Conservation (phyloP, 2,888 invertebrate genomes). For the Reticulitermes lucifugus region DNA sequence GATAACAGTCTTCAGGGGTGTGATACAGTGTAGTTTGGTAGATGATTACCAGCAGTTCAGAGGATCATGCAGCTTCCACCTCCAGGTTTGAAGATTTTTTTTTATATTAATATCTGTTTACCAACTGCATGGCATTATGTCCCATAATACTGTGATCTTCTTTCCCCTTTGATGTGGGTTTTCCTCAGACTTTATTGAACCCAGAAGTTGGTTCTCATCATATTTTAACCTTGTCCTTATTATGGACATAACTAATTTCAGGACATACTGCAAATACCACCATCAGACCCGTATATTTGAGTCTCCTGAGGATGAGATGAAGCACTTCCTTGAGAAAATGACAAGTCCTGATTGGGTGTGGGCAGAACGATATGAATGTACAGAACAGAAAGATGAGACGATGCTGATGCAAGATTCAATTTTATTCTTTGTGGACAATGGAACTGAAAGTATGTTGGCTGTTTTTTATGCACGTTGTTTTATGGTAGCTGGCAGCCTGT, state of each 20-base stretch:
- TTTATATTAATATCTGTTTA: no score
- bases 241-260: slow-evolving; percentile 58
- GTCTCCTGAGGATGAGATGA: slow-evolving; percentile 79
- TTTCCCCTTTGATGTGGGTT: no score
- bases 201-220: no score
- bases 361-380: slow-evolving; percentile 71
- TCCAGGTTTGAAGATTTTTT: no score
- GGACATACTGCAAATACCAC: slow-evolving; percentile 90
- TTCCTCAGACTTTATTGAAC: no score
- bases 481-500: background rate
- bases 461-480: background rate
- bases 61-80: no score
- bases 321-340: slow-evolving; percentile 80
- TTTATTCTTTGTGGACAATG: slow-evolving; percentile 29
- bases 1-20: no score
- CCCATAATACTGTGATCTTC: no score
- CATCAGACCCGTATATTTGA: slow-evolving; percentile 82
- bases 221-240: no score
- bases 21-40: no score
- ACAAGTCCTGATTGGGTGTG: slow-evolving; percentile 70
- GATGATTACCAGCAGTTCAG: no score
- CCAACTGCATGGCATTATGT: no score
- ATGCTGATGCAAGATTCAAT: slow-evolving; percentile 54
- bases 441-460: slow-evolving; percentile 26
- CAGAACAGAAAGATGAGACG: slow-evolving; percentile 57